Base-by-base conservation (phyloP, 2,113 vertebrate genomes). In the Heterochromis multidens region DNA sequence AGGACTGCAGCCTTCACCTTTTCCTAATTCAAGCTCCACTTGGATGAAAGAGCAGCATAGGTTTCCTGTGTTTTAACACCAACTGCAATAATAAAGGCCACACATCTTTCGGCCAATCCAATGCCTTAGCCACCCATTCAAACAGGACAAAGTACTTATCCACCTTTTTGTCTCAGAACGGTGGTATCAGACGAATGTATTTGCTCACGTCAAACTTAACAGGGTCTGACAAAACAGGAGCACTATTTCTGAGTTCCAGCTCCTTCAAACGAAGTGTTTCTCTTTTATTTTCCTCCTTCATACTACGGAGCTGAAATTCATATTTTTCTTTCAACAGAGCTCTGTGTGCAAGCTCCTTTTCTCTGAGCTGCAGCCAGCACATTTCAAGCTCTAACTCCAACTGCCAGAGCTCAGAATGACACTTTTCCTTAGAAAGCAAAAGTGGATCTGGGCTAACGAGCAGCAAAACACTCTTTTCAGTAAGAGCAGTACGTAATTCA, bases 1-100 rank as follows among this genome's bases (percentile, higher is more conserved):
- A 11, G 16, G 0, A 21, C 0, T 5, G 1, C 31, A 43, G 40
- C 11, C 11, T 43, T 43, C 40, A 43, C 12, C 12, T 46, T 46
- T 46, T 46, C 13, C 1, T 16, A 46, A 46, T 46, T 4, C 4
- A 14, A 13, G 11, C 43, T 46, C 4, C 12, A 4, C 13, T 46
- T 13, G 5, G 13, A 4, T 46, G 2, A 46, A 6, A 43, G 43
- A 46, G 14, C 16, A 46, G 13, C 14, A 13, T 5, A 16, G 43
- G 14, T 46, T 6, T 46, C 43, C 14, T 16, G 12, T 2, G 12
- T 13, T 16, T 14, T 16, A 31, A 31, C 31, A 31, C 31, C 3
- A 5, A 31, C 31, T 31, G 31, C 13, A 16, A 5, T 16, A 46
- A 46, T 6, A 46, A 46, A 46, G 43, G 43, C 14, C 43, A 46